Evolutionary conservation across 2,113 vertebrate genomes (phyloP).

Genomic region (Bambusicola thoracicus): DNA sequence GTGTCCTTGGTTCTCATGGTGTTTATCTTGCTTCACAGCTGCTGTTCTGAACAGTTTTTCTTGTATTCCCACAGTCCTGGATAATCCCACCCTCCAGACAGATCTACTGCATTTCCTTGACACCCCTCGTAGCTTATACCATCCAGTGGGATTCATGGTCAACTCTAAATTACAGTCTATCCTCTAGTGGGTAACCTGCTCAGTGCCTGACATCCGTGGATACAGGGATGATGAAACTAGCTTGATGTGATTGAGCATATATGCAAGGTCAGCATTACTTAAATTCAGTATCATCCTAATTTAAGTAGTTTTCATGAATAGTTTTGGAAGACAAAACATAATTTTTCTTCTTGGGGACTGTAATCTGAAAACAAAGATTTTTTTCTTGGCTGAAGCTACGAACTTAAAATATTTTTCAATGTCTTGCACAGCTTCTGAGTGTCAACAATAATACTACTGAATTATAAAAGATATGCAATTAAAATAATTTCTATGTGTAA

Average conservation of each 20-base stretch:
- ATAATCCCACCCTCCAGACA: background rate
- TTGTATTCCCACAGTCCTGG: no score
- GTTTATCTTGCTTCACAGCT: no score
- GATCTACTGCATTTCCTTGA: background rate
- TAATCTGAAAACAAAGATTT: background rate
- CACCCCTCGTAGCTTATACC: background rate
- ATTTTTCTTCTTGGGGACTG: background rate
- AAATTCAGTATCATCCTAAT: background rate
- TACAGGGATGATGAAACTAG: background rate
- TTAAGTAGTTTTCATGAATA: background rate
- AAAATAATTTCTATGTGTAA: background rate
- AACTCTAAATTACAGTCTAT: background rate
- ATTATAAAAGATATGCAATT: background rate
- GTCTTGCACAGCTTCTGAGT: background rate
- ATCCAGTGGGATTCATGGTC: background rate
- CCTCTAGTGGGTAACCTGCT: background rate
- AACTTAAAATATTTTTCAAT: background rate
- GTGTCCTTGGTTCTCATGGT: no score
- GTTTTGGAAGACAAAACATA: background rate
- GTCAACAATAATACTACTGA: background rate
- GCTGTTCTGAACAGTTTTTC: no score
- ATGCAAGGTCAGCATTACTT: background rate
- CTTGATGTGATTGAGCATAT: background rate
- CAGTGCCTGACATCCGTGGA: background rate
- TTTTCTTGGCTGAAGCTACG: background rate